Evolutionary conservation across 2,797 vertebrate genomes (phyloP).

Genomic region (Menidia menidia): DNA sequence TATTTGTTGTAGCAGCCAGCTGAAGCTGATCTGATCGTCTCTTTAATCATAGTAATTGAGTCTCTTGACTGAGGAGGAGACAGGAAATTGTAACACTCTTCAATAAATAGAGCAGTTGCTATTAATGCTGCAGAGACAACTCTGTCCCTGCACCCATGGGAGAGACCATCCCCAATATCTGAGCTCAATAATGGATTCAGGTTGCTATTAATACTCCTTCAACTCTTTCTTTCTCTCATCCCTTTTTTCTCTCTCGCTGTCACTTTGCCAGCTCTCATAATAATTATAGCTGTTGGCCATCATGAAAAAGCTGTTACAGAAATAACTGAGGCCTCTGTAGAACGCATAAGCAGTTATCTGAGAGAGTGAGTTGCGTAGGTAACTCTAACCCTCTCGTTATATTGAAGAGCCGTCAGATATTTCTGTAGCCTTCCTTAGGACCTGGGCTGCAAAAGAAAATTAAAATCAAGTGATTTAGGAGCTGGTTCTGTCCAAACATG

Average conservation of each 20-base stretch:
- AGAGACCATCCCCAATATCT: slow-evolving; percentile 77
- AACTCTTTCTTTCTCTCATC: slow-evolving; percentile 39
- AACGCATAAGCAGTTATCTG: slow-evolving; percentile 54
- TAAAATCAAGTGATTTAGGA: not conserved
- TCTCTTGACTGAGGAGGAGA: slow-evolving; percentile 45
- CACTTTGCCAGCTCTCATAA: slow-evolving; percentile 55
- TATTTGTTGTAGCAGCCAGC: slow-evolving; percentile 40
- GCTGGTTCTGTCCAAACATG: not conserved
- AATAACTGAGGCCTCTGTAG: slow-evolving; percentile 60
- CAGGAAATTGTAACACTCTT: slow-evolving; percentile 55
- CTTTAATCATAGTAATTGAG: slow-evolving; percentile 49
- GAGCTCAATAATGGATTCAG: slow-evolving; percentile 79
- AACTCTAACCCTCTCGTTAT: slow-evolving; percentile 38
- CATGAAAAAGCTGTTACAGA: slow-evolving; percentile 64
- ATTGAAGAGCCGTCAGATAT: slow-evolving; percentile 10
- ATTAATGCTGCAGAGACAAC: slow-evolving; percentile 73
- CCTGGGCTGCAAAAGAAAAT: slow-evolving; percentile 1
- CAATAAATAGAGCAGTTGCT: slow-evolving; percentile 69
- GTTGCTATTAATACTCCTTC: slow-evolving; percentile 75
- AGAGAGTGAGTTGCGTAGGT: slow-evolving; percentile 44
- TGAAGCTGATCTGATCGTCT: slow-evolving; percentile 26
- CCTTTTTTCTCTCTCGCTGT: slow-evolving; percentile 53
- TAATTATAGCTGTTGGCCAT: slow-evolving; percentile 74
- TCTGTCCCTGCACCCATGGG: slow-evolving; percentile 68
- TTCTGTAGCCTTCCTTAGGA: slow-evolving; percentile 8